phyloP scores from a whole-genome alignment of 2,797 vertebrate genomes.

The Kryptopterus vitreolus region DNA sequence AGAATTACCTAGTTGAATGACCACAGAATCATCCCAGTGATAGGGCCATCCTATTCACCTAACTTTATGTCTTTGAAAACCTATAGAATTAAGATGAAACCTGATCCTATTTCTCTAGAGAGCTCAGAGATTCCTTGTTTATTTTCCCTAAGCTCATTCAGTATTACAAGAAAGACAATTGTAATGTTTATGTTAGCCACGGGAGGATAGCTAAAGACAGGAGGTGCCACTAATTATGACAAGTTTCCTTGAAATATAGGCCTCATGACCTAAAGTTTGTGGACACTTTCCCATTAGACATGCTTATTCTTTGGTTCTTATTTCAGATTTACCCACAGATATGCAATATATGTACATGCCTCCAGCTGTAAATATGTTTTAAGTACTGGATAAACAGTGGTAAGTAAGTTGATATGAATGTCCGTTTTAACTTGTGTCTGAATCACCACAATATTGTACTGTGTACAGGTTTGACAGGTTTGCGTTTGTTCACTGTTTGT shows the following conservation, averaged over 20 bases:
- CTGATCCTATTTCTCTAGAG: no score
- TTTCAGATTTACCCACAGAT: background rate
- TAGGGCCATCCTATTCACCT: background rate
- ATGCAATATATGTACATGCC: background rate
- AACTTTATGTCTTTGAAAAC: background rate
- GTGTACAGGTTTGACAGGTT: slow-evolving; percentile 20
- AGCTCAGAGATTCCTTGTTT: background rate
- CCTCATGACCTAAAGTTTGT: background rate
- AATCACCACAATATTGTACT: background rate
- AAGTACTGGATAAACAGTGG: background rate
- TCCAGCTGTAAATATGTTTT: background rate
- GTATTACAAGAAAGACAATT: background rate
- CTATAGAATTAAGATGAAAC: background rate
- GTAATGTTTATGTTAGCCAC: background rate
- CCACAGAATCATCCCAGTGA: background rate
- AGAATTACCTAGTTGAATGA: no score
- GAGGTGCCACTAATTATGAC: background rate
- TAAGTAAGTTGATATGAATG: background rate
- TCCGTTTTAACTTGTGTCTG: background rate
- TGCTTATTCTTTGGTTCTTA: background rate
- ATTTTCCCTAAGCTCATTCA: background rate
- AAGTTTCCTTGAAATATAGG: background rate
- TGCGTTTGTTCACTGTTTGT: background rate
- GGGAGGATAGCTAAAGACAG: background rate
- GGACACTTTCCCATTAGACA: background rate